Base-by-base conservation (phyloP, 2,888 invertebrate species). In the Osedax frankpressi region DNA sequence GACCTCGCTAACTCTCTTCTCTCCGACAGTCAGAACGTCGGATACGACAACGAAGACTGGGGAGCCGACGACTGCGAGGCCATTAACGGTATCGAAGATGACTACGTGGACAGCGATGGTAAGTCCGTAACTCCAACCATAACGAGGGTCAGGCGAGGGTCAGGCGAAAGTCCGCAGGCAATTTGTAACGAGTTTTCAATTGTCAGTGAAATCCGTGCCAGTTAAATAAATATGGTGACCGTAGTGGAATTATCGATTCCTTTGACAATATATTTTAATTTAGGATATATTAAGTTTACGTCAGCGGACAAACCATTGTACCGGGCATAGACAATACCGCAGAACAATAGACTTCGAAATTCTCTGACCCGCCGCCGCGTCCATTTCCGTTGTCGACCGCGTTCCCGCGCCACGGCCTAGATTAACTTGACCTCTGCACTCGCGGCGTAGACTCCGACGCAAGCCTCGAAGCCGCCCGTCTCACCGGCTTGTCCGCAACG, bases 11-110 rank as follows among this genome's bases (percentile, higher is more conserved):
- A 44, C 44, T 6, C 6, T 19, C 44, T 44, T 44, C 19, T 6
- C 44, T 19, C 44, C 44, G 11, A 11, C 44, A 44, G 44, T 44
- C 44, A 44, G 19, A n/a, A 26, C 65, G 24, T 65, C 6, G 65
- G 26, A 11, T 6, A 11, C 19, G 44, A 44, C 3, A n/a, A 71
- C 59, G 71, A 28, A 26, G 71, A 71, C 27, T 30, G 59, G 30
- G 71, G 59, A 2, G 71, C 27, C 3, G 71, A 71, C n/a, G 71
- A 71, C 6, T 24, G 30, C 14, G 71, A 71, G 25, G 71, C 59
- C 11, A 71, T 71, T 11, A 30, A 71, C 25, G 71, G 71, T 25
- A 71, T 71, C 14, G 71, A 71, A 0, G 71, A 71, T 28, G 71
- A 71, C 59, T 27, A 30, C 27, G 28, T 29, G n/a, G 69, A 69